Conservation (phyloP, 2,888 invertebrate species). For the Mimachlamys varia region DNA sequence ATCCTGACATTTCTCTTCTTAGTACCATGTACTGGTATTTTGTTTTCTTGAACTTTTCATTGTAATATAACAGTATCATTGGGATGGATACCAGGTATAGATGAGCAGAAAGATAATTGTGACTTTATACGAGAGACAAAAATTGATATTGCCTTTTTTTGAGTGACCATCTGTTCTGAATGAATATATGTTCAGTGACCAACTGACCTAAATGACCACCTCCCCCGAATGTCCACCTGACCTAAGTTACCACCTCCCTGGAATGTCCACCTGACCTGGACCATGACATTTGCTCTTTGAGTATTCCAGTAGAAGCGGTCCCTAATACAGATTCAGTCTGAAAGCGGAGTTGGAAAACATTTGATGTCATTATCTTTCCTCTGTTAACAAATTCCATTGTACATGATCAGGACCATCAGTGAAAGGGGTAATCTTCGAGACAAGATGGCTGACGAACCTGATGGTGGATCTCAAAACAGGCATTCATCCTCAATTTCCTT, state of each 20-base stretch:
- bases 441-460: not conserved
- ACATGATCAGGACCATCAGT: not conserved
- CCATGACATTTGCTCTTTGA: not conserved
- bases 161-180: not conserved
- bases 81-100: not conserved
- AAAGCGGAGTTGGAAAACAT: not conserved
- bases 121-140: not conserved
- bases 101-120: not conserved
- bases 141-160: not conserved
- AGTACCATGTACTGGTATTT: not conserved
- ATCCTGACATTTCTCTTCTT: not conserved
- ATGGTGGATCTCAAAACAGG: not conserved
- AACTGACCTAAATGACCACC: not conserved
- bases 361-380: not conserved
- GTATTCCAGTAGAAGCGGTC: not conserved
- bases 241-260: not conserved
- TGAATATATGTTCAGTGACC: not conserved
- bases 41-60: not conserved
- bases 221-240: not conserved
- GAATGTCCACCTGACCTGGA: not conserved
- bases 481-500: not conserved
- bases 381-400: not conserved
- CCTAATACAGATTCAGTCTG: too few species aligned
- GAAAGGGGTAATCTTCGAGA: not conserved
- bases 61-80: not conserved